These are phyloP conservation scores for Centropyge bicolor DNA, from an alignment of 2,797 vertebrate genomes.

Conservation along the genomic window DNA sequence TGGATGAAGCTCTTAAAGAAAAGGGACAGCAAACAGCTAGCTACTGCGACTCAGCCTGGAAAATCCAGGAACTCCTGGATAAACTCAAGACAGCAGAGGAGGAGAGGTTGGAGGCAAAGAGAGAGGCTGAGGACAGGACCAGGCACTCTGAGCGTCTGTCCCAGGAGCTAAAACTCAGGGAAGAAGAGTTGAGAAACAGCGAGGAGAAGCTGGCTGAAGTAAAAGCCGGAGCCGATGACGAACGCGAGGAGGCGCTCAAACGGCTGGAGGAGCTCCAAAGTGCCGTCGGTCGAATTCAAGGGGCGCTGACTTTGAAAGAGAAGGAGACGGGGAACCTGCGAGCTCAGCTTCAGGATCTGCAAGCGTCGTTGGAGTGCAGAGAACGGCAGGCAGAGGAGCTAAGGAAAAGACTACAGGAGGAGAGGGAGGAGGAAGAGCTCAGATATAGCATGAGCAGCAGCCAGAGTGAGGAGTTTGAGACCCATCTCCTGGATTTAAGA, in stretches of 20 bases:
- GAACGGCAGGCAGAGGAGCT: constrained; percentile 84
- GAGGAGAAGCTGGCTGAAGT: constrained; percentile 79
- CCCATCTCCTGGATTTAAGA: constrained; percentile 76
- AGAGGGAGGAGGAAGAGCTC: constrained; percentile 71
- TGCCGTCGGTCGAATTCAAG: constrained; percentile 83
- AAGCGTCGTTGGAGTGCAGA: constrained; percentile 81
- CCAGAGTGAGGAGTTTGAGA: constrained; percentile 76
- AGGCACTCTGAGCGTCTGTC: constrained; percentile 80
- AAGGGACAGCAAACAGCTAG: constrained; percentile 80
- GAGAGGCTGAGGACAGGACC: constrained; percentile 75
- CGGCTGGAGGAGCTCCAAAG: constrained; percentile 83
- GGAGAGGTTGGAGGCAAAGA: constrained; percentile 79
- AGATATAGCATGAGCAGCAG: constrained; percentile 50
- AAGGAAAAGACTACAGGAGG: constrained; percentile 76
- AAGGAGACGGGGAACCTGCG: constrained; percentile 87
- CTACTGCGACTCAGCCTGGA: constrained; percentile 82
- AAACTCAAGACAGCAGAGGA: constrained; percentile 85
- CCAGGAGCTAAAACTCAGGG: constrained; percentile 85
- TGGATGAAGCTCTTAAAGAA: constrained; percentile 77
- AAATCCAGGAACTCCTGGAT: constrained; percentile 85
- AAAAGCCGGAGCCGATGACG: constrained; percentile 73
- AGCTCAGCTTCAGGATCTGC: constrained; percentile 86
- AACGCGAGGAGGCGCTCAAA: constrained; percentile 75
- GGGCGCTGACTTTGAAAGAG: constrained; percentile 85
- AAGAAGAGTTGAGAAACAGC: constrained; percentile 81